Base-by-base conservation (phyloP, 2,888 invertebrate species). In the Ophion slaviceki region DNA sequence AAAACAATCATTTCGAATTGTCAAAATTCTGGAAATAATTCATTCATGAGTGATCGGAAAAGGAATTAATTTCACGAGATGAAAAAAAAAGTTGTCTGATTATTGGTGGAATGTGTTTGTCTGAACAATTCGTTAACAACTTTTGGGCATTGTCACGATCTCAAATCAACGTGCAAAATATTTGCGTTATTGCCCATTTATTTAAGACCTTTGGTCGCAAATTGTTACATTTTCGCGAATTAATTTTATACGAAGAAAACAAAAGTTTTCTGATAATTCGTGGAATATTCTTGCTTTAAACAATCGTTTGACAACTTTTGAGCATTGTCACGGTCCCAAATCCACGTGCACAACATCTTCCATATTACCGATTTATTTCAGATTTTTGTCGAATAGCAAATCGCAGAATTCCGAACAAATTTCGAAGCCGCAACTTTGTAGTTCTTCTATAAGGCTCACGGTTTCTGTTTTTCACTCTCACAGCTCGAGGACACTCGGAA, bases 401-500 rank as follows among this genome's bases (percentile, higher is more conserved):
- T 53, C 14, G 53, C 53, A 11, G 5, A 36, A 36, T 53, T 53
- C 53, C 4, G 0, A 53, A 53, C 14, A 53, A 53, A 53, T 53
- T 0, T 53, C 1, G 14, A 53, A 14, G 3, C 11, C 4, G 53
- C 53, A 53, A 53, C 1, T 53, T 53, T 14, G 47, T 47, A 47
- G 11, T 47, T 47, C 53, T 45, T 40, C 36, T 8, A 20, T 36
- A 32, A 32, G 8, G 24, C 47, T 40, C 62, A 76, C 47, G 61
- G 24, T 57, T 36, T 17, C 14, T 24, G 64, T 40, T 47, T 68
- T 40, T 47, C 0, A 53, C 77, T 78, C 20, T 53, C 10, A 10
- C 66, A 93, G 91, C 87, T 93, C 32, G 90, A 92, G 74, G 90
- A 89, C 6, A 91, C 92, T 82, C 90, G 91, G 20, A 91, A 89